A percentile compares a stretch with the other conserved stretches of the same genome.
Conservation (phyloP, 2,113 vertebrate genomes). For the Microcebus tavaratra region DNA sequence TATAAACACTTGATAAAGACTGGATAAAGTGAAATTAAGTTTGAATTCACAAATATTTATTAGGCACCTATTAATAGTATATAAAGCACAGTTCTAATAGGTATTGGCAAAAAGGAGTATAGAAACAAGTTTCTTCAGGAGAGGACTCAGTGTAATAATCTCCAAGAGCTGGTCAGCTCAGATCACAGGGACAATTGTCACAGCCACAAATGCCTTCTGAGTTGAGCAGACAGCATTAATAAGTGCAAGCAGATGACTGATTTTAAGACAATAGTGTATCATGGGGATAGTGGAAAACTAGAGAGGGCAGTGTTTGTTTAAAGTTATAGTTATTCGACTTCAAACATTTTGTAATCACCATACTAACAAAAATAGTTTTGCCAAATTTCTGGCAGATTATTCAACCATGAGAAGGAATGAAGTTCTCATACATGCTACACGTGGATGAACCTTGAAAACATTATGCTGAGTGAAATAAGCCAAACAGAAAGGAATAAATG, state of each 20-base stretch:
- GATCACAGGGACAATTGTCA: not conserved
- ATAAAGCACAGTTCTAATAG: not conserved
- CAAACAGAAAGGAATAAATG: not conserved
- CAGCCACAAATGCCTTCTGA: not conserved
- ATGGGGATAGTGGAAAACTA: not conserved
- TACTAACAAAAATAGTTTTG: constrained; percentile 17
- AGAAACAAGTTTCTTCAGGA: not conserved
- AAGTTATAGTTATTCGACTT: constrained; percentile 12
- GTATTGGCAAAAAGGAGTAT: not conserved
- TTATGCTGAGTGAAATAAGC: not conserved
- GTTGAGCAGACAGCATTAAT: not conserved
- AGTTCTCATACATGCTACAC: not conserved
- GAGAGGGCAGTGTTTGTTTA: not conserved
- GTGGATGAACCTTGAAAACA: not conserved
- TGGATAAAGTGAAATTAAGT: not conserved
- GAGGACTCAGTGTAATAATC: not conserved
- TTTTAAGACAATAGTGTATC: not conserved
- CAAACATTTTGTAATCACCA: not conserved
- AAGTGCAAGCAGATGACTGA: not conserved
- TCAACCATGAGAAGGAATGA: constrained; percentile 2
- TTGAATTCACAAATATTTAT: not conserved
- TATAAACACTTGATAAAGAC: not conserved
- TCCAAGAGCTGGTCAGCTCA: not conserved
- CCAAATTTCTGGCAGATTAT: constrained; percentile 11
- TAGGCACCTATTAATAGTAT: not conserved